Conservation (phyloP, 1,140 invertebrate genomes). For the Lanistes nyassanus region DNA sequence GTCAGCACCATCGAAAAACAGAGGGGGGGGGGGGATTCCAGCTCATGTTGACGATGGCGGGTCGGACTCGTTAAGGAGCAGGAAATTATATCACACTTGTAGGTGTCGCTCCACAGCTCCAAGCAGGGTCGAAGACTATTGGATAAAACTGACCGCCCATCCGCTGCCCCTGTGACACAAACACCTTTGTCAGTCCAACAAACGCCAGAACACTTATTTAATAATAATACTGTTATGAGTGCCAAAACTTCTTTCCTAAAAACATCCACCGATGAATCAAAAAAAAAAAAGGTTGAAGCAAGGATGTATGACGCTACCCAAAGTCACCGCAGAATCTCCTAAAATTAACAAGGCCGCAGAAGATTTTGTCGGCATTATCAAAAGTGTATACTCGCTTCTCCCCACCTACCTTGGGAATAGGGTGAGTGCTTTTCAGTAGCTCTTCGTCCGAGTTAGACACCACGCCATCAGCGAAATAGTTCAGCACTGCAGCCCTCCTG, state of each 20-base stretch:
- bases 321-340: background rate
- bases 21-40: no score
- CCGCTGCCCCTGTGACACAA: conserved; percentile 50
- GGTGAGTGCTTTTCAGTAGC: conserved; percentile 46
- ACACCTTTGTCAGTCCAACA: conserved; percentile 2
- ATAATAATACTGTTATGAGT: background rate
- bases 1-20: no score
- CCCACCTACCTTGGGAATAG: conserved; percentile 54
- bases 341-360: no score
- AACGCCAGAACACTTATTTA: background rate
- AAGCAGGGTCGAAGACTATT: conserved; percentile 56
- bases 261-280: conserved; percentile 2
- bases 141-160: conserved; percentile 60
- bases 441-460: conserved; percentile 50
- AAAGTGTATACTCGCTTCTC: no score
- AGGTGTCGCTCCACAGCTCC: conserved; percentile 20
- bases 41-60: no score
- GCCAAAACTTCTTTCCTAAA: background rate
- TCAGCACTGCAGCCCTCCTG: conserved; percentile 56
- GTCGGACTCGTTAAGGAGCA: no score
- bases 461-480: conserved; percentile 62
- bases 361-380: no score
- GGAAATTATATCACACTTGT: no score
- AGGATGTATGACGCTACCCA: no score
- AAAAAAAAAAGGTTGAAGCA: background rate